A percentile compares a stretch with the other conserved stretches of the same genome.
phyloP scores from a whole-genome alignment of 2,888 invertebrate genomes.

The Tanytarsus gracilentus region DNA sequence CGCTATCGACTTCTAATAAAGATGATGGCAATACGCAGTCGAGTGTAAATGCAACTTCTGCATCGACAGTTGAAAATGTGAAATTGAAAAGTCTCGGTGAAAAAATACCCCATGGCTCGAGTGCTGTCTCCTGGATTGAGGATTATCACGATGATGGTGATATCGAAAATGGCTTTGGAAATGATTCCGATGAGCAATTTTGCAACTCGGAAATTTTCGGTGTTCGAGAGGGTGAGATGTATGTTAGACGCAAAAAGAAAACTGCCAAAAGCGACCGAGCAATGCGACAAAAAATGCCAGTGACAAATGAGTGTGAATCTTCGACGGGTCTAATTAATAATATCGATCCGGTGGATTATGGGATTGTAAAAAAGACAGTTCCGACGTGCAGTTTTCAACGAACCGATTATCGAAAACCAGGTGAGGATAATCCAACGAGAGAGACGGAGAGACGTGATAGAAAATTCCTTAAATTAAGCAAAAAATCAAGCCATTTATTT shows the following conservation, averaged over 20 bases:
- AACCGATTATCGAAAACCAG: conserved; percentile 36
- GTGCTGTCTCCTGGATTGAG: neutral
- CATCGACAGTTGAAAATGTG: neutral
- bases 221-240: neutral
- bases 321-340: neutral
- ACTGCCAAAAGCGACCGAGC: too few species aligned
- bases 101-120: neutral
- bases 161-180: neutral
- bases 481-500: conserved; percentile 15
- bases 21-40: conserved; percentile 9
- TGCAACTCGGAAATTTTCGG: conserved; percentile 6
- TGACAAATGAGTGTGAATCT: too few species aligned
- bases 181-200: conserved; percentile 7
- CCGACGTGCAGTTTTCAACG: conserved; percentile 39
- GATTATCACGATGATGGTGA: conserved; percentile 13
- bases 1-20: neutral
- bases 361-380: conserved; percentile 34
- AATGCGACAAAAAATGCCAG: neutral
- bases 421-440: conserved; percentile 31
- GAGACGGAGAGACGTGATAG: neutral
- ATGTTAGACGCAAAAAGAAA: neutral
- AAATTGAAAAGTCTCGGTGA: neutral
- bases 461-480: conserved; percentile 23
- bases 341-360: neutral
- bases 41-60: neutral